Conservation (phyloP, 2,797 vertebrate species). For the Enteromius afrohamiltoni region DNA sequence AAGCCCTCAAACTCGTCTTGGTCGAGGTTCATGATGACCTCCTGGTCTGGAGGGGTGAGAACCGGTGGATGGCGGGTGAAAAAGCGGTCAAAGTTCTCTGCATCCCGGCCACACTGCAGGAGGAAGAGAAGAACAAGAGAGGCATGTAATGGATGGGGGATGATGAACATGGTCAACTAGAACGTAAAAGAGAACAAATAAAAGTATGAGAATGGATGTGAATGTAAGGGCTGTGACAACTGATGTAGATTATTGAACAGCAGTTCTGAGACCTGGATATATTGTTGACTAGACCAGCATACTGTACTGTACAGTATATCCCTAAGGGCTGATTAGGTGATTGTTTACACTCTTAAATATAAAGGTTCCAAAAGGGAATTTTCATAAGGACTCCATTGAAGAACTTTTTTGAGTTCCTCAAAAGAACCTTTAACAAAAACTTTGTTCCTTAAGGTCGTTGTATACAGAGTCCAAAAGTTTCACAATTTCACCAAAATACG, state of each 20-base stretch:
- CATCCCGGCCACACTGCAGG: constrained; percentile 95
- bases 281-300: constrained; percentile 19
- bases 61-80: constrained; percentile 98
- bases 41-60: constrained; percentile 96
- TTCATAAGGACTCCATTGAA: neutral
- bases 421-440: neutral
- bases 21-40: constrained; percentile 99
- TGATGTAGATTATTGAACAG: constrained; percentile 1
- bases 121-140: constrained; percentile 64
- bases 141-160: constrained; percentile 69
- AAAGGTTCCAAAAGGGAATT: neutral
- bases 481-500: no score
- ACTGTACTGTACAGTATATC: neutral
- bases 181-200: constrained; percentile 45
- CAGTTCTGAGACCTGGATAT: constrained; percentile 15
- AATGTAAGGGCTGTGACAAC: constrained; percentile 54
- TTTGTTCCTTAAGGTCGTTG: neutral
- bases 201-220: constrained; percentile 22
- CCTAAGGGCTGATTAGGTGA: neutral
- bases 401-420: neutral
- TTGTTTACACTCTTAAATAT: neutral
- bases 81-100: constrained; percentile 99
- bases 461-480: no score
- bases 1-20: constrained; percentile 98
- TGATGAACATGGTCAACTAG: constrained; percentile 40